Base-by-base conservation (phyloP, 1,140 invertebrate species). In the Bursaphelenchus mucronatus region DNA sequence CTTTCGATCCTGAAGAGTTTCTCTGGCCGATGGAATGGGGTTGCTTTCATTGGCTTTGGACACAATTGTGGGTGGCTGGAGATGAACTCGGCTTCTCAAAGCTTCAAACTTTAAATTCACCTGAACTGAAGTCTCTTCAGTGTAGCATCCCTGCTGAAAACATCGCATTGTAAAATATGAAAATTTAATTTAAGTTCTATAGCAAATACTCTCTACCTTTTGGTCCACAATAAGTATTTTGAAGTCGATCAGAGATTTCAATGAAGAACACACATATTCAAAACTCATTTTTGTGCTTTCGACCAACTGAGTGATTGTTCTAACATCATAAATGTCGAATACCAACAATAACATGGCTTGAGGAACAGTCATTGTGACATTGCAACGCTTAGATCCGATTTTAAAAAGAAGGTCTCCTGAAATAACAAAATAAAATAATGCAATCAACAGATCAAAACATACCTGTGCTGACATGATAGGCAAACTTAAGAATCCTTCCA, bases 391-490 rank as follows among this genome's bases (percentile, higher is more conserved):
- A 1, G 19, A 17, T 39, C 57, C 57, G 45, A 59, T 39, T 30
- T 59, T 59, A 5, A 59, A 39, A 15, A 17, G 40, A 50, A 59
- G 13, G 40, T 59, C 57, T 17, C 40, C 57, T 59, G 40, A 41
- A 59, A 21, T 57, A 2, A 59, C 13, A 9, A 19, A 13, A 15
- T n/a, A 11, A 39, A 30, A 55, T 45, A 40, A 59, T 44, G 45
- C 44, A 39, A 30, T 30, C 30, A 30, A 30, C 30, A 1, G 30
- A 30, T 30, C 30, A 30, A 30, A 30, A 59, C 30, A 15, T 6
- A 59, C 57, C 57, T 45, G 57, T 59, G 40, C 57, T 59, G 15
- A 59, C 57, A 50, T 59, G 57, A 50, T 59, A 59, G 1, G 57
- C 57, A 44, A n/a, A 59, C 13, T 59, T 59, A n/a, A 59, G 40